phyloP scores from a whole-genome alignment of 2,888 invertebrate species.

The Campoletis raptor region DNA sequence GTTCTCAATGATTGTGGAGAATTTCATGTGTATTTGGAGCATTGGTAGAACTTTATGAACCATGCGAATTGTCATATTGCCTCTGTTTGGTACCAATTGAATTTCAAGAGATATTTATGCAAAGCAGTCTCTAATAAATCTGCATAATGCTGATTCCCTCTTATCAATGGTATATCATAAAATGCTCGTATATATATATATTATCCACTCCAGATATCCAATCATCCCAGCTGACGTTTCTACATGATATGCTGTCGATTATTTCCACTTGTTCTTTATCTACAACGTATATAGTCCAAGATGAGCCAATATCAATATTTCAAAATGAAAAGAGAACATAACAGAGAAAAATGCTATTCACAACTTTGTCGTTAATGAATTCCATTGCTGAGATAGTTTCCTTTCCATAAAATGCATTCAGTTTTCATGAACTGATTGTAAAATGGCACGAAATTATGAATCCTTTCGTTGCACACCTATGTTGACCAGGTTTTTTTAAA shows the following conservation, averaged over 20 bases:
- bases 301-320: no score
- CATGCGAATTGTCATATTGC: neutral
- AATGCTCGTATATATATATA: neutral
- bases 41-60: neutral
- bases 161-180: neutral
- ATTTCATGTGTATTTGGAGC: neutral
- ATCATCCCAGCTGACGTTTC: neutral
- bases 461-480: no score
- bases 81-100: conserved; percentile 24
- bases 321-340: neutral
- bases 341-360: no score
- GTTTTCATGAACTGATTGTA: neutral
- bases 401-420: neutral
- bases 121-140: conserved; percentile 27
- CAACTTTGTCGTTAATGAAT: no score
- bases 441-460: neutral
- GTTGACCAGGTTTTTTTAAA: no score
- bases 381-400: neutral
- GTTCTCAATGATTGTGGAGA: neutral
- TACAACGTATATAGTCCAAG: no score
- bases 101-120: conserved; percentile 39
- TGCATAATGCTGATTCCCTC: conserved; percentile 40
- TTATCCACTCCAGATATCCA: neutral
- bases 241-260: no score
- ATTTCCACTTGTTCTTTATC: no score